These are phyloP conservation scores for Lithosia quadra DNA, from an alignment of 2,888 invertebrate species.

Conservation along the genomic window DNA sequence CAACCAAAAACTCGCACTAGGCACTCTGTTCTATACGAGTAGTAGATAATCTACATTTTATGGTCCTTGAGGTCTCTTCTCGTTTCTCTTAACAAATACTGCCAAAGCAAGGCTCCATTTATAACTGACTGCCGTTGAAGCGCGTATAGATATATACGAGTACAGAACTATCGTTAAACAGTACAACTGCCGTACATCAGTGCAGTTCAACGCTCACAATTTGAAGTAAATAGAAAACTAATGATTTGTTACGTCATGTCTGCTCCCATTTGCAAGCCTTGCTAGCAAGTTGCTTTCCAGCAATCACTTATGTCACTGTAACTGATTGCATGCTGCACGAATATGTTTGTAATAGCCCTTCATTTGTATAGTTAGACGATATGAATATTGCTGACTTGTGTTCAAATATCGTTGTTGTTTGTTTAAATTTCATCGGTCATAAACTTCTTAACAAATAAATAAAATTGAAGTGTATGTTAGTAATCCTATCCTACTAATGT, in stretches of 20 bases:
- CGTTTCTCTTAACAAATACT: too few relatives aligned
- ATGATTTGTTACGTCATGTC: constrained; percentile 57
- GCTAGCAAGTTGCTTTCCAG: constrained; percentile 69
- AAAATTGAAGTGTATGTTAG: too few relatives aligned
- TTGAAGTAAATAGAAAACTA: constrained; percentile 63
- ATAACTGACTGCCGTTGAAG: background rate
- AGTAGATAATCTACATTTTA: too few relatives aligned
- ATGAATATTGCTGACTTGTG: constrained; percentile 31
- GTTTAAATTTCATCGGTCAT: background rate
- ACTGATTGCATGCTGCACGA: constrained; percentile 76
- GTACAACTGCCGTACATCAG: constrained; percentile 37
- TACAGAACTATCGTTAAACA: constrained; percentile 18
- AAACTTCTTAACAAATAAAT: too few relatives aligned
- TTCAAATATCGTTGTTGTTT: constrained; percentile 12
- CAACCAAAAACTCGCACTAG: too few relatives aligned
- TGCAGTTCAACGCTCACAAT: constrained; percentile 34
- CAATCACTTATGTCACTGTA: constrained; percentile 73
- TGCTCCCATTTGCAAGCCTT: constrained; percentile 55
- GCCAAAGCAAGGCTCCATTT: background rate
- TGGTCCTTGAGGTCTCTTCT: too few relatives aligned
- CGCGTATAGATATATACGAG: background rate
- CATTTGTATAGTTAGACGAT: constrained; percentile 60
- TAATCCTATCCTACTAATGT: too few relatives aligned
- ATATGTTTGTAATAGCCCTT: constrained; percentile 61
- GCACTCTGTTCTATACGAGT: too few relatives aligned